Evolutionary conservation across 2,888 invertebrate species (phyloP).

Genomic region (Cantharis lateralis): DNA sequence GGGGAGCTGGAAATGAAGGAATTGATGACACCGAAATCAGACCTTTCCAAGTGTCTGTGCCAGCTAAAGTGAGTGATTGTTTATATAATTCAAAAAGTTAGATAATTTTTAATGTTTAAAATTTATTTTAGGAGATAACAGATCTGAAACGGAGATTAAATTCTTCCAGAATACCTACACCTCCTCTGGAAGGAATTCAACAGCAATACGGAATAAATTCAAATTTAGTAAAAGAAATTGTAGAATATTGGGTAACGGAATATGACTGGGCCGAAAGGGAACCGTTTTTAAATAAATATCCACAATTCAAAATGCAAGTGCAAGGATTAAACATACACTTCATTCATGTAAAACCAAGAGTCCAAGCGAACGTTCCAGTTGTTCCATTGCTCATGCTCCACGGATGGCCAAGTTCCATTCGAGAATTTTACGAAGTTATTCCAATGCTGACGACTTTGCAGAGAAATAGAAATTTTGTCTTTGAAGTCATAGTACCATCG

Average conservation of each 20-base stretch:
- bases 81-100: no score
- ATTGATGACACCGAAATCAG: not conserved
- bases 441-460: conserved; percentile 64
- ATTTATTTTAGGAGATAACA: not conserved
- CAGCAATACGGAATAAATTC: conserved; percentile 84
- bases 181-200: conserved; percentile 66
- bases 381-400: conserved; percentile 76
- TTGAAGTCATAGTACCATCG: conserved; percentile 66
- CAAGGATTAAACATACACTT: conserved; percentile 73
- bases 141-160: conserved; percentile 62
- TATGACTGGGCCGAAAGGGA: conserved; percentile 71
- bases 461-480: conserved; percentile 62
- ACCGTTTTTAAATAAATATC: conserved; percentile 64
- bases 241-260: conserved; percentile 75
- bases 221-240: conserved; percentile 63
- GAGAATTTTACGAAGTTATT: conserved; percentile 80
- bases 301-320: conserved; percentile 72
- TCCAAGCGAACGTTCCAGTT: conserved; percentile 48
- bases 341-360: conserved; percentile 64
- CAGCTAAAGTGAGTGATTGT: not conserved
- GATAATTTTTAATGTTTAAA: no score
- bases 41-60: not conserved
- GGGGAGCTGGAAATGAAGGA: not conserved
- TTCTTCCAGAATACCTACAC: conserved; percentile 48
- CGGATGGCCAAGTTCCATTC: conserved; percentile 89